Evolutionary conservation across 2,797 vertebrate genomes (phyloP).

Genomic region (Enteromius paludinosus): DNA sequence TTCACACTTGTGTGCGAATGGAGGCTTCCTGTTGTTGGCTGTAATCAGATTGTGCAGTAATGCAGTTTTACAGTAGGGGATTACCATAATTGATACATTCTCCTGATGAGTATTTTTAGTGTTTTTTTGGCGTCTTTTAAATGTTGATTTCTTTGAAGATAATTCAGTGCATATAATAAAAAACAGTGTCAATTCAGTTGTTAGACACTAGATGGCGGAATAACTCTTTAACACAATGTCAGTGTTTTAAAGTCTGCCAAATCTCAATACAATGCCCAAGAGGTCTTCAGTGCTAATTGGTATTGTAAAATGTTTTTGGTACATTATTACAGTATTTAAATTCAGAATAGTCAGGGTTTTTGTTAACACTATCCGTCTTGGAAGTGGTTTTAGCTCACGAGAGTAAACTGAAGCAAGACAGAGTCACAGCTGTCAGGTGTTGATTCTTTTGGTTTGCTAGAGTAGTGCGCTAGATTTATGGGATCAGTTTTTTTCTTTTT

Average conservation of each 20-base stretch:
- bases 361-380: neutral
- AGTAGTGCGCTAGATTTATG: neutral
- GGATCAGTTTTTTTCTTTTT: neutral
- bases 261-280: neutral
- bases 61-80: neutral
- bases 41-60: neutral
- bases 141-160: neutral
- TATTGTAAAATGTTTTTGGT: neutral
- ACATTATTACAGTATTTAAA: constrained; percentile 9
- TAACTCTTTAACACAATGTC: constrained; percentile 11
- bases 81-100: neutral
- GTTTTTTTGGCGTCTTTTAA: neutral
- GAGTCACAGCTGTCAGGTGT: neutral
- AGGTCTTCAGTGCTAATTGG: constrained; percentile 22
- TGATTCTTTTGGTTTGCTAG: constrained; percentile 4
- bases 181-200: neutral
- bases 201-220: constrained; percentile 39
- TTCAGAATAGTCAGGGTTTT: constrained; percentile 1
- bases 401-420: neutral
- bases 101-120: neutral
- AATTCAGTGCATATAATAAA: neutral
- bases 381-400: neutral
- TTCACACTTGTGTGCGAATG: constrained; percentile 20
- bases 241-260: neutral
- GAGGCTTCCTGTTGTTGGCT: neutral